Conservation (phyloP, 2,888 invertebrate genomes). For the Temnothorax ravouxi region DNA sequence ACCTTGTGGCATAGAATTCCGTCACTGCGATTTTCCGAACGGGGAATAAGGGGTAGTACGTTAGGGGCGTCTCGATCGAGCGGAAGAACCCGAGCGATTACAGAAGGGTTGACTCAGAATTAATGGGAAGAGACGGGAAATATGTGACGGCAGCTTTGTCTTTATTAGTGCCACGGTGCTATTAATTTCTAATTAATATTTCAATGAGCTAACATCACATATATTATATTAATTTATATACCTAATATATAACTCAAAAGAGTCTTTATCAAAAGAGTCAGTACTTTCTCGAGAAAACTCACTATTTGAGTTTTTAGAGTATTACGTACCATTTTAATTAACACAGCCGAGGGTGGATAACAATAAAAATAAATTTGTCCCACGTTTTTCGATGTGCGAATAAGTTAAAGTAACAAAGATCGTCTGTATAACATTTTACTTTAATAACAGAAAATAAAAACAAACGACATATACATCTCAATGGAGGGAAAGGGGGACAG, state of each 20-base stretch:
- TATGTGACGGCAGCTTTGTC: background rate
- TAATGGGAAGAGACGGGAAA: background rate
- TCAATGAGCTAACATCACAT: too few species aligned
- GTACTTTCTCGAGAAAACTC: background rate
- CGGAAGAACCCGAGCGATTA: background rate
- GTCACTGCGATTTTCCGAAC: constrained; percentile 33
- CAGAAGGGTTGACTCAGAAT: background rate
- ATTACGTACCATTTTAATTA: background rate
- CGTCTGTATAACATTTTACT: background rate
- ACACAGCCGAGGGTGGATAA: background rate
- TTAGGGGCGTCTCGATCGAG: constrained; percentile 2
- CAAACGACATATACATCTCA: background rate
- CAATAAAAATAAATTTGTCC: background rate
- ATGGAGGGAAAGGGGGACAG: background rate
- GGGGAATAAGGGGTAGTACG: constrained; percentile 9
- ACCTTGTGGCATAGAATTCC: constrained; percentile 20
- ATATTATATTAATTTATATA: background rate
- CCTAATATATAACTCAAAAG: background rate
- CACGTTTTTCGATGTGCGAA: background rate
- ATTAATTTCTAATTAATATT: background rate
- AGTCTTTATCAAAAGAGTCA: background rate
- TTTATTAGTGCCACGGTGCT: background rate
- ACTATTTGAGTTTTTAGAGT: background rate
- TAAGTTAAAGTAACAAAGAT: background rate
- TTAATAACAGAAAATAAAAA: background rate